These are phyloP conservation scores for Dasypus novemcinctus DNA, from an alignment of 2,113 vertebrate genomes.

Conservation along the genomic window DNA sequence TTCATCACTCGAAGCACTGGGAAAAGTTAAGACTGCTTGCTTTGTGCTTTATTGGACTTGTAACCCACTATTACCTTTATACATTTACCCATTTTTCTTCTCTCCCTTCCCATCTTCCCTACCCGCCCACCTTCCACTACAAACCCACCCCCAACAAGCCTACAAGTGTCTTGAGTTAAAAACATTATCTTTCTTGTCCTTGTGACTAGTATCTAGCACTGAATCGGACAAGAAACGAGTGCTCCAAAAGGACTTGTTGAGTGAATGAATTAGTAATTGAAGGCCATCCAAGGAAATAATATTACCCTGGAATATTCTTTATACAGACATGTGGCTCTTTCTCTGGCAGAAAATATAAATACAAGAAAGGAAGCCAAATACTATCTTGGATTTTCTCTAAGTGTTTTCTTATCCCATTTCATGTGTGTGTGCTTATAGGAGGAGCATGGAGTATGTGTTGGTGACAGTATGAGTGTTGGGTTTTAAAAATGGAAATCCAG, in stretches of 20 bases:
- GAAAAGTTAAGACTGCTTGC: neutral
- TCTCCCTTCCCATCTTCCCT: neutral
- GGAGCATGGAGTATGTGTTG: neutral
- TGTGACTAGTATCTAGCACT: neutral
- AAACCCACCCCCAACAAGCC: neutral
- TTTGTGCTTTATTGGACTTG: neutral
- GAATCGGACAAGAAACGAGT: neutral
- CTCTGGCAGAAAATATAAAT: neutral
- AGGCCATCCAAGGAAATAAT: neutral
- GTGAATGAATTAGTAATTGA: neutral
- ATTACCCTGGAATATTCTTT: neutral
- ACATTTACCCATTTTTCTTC: neutral
- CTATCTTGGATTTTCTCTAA: neutral
- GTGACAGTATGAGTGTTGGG: neutral
- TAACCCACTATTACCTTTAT: neutral
- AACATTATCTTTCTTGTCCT: neutral
- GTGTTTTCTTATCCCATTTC: neutral
- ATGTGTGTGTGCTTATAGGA: neutral
- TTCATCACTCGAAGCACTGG: neutral
- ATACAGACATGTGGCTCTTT: neutral
- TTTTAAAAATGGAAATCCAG: slow-evolving; percentile 25
- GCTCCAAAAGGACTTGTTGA: neutral
- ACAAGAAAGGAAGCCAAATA: neutral
- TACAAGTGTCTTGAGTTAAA: neutral
- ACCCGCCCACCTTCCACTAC: neutral